Percentiles rank a stretch among this genome's conserved stretches.
phyloP scores from a whole-genome alignment of 1,140 invertebrate species.

The Babylonia areolata region DNA sequence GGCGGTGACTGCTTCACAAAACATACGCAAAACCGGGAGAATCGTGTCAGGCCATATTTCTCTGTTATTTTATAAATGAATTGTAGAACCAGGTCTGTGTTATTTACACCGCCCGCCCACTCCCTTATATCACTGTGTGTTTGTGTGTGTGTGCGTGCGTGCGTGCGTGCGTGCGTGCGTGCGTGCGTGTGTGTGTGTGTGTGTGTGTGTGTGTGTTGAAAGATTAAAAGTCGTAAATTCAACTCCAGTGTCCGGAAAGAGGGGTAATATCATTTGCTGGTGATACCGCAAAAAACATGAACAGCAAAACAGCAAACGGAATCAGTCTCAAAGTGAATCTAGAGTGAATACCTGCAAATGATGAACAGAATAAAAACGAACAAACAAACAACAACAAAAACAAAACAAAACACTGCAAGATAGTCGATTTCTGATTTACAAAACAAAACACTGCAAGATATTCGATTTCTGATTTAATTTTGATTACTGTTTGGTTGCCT shows the following conservation, averaged over 20 bases:
- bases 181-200: slow-evolving; percentile 6
- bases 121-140: not conserved
- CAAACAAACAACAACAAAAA: not conserved
- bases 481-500: too few relatives aligned
- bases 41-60: not conserved
- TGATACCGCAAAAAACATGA: too few relatives aligned
- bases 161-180: not conserved
- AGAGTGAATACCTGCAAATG: too few relatives aligned
- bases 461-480: too few relatives aligned
- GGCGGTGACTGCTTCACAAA: not conserved
- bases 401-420: too few relatives aligned
- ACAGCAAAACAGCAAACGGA: too few relatives aligned
- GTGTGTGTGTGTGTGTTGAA: slow-evolving; percentile 5
- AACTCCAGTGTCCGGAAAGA: not conserved
- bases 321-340: too few relatives aligned
- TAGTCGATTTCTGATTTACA: too few relatives aligned
- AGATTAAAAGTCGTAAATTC: not conserved
- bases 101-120: too few relatives aligned
- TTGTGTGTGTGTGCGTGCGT: not conserved
- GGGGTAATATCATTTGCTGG: too few relatives aligned
- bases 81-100: slow-evolving; percentile 2
- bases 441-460: too few relatives aligned
- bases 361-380: too few relatives aligned
- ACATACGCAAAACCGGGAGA: not conserved
- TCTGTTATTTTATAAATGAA: not conserved